Evolutionary conservation across 2,113 vertebrate species (phyloP).

Genomic region (Vombatus ursinus): DNA sequence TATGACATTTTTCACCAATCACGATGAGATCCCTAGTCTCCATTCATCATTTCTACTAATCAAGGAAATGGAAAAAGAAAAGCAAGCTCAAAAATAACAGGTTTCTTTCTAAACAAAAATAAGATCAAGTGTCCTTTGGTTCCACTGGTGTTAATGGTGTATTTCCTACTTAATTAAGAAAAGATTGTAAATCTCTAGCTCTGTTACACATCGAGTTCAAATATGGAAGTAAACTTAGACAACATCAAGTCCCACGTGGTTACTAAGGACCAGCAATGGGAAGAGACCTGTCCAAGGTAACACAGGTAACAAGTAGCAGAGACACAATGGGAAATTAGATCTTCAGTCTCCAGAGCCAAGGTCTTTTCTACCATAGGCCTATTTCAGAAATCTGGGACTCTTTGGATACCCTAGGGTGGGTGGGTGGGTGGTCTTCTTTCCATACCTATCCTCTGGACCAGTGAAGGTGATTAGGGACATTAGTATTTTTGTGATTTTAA

Average conservation of each 20-base stretch:
- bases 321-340: not conserved
- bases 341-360: not conserved
- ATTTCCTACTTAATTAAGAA: not conserved
- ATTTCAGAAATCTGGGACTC: not conserved
- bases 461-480: not conserved
- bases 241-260: not conserved
- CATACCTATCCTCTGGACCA: not conserved
- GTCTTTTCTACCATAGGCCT: not conserved
- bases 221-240: not conserved
- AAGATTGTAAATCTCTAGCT: not conserved
- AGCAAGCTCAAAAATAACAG: not conserved
- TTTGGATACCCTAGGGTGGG: not conserved
- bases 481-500: not conserved
- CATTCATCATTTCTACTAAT: not conserved
- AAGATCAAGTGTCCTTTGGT: not conserved
- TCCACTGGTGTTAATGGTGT: not conserved
- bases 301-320: not conserved
- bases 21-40: too few relatives aligned
- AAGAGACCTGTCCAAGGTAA: not conserved
- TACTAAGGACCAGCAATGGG: not conserved
- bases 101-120: not conserved
- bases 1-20: not conserved
- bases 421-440: not conserved
- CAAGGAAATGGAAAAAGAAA: not conserved
- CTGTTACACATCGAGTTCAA: not conserved